These are phyloP conservation scores for Dromaius novaehollandiae DNA, from an alignment of 2,113 vertebrate genomes.

Conservation along the genomic window DNA sequence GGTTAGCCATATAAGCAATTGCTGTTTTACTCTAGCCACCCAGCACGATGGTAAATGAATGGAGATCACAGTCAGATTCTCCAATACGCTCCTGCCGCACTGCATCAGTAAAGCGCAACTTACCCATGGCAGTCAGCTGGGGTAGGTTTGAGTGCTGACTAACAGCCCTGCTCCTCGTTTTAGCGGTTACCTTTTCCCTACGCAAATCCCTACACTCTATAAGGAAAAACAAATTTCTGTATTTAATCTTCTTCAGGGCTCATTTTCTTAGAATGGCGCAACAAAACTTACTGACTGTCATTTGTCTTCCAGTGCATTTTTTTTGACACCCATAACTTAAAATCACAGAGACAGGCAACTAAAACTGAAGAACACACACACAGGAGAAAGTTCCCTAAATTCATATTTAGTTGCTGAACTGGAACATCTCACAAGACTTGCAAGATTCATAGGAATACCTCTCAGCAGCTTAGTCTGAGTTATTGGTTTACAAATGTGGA, in stretches of 20 bases:
- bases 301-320: neutral
- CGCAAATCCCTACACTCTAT: neutral
- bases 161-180: neutral
- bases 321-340: neutral
- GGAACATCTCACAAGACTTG: neutral
- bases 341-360: neutral
- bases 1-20: conserved; percentile 10
- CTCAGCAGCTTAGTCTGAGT: accelerated
- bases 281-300: neutral
- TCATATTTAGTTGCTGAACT: neutral
- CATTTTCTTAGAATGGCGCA: neutral
- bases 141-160: neutral
- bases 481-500: neutral
- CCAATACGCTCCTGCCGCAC: neutral
- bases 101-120: accelerated
- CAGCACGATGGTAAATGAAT: neutral
- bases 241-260: neutral
- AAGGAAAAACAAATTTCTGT: neutral
- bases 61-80: neutral
- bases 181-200: neutral
- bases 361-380: neutral
- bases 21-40: neutral
- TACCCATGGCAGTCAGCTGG: neutral
- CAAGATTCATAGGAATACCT: neutral
- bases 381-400: neutral